Percentiles rank a stretch among this genome's conserved stretches.
Conservation (phyloP, 1,140 invertebrate genomes). For the Drosophila pallidifrons region DNA sequence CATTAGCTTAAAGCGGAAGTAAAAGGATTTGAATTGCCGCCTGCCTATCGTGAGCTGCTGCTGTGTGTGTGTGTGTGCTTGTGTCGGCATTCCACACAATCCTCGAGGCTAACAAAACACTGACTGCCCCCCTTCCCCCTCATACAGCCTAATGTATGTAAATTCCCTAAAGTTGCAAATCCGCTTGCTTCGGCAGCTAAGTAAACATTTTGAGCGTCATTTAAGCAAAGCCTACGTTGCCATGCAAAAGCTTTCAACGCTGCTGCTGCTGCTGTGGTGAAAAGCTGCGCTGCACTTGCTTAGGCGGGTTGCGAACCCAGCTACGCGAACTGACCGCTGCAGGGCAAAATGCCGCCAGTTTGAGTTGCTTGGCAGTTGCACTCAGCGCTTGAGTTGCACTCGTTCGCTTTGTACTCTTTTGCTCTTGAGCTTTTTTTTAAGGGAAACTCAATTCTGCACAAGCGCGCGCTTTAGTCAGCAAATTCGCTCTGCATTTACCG, state of each 20-base stretch:
- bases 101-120: constrained; percentile 63
- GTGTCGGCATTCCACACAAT: constrained; percentile 26
- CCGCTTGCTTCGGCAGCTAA: constrained; percentile 53
- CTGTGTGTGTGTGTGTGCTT: neutral
- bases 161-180: constrained; percentile 72
- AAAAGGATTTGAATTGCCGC: constrained; percentile 81
- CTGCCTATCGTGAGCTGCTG: constrained; percentile 17
- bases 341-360: neutral
- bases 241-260: constrained; percentile 12
- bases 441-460: constrained; percentile 52
- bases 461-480: constrained; percentile 60
- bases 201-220: constrained; percentile 63
- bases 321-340: constrained; percentile 1
- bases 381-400: neutral
- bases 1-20: constrained; percentile 71
- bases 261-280: constrained; percentile 29
- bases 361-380: neutral
- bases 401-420: neutral
- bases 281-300: constrained; percentile 11
- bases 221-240: constrained; percentile 33
- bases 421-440: constrained; percentile 56
- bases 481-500: constrained; percentile 35
- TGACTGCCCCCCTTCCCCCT: neutral
- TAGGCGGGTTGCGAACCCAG: constrained; percentile 27
- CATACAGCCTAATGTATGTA: constrained; percentile 66